Percentiles rank a stretch among this genome's conserved stretches.
These are phyloP conservation scores for Macropodus opercularis DNA, from an alignment of 2,797 vertebrate genomes.

Conservation along the genomic window DNA sequence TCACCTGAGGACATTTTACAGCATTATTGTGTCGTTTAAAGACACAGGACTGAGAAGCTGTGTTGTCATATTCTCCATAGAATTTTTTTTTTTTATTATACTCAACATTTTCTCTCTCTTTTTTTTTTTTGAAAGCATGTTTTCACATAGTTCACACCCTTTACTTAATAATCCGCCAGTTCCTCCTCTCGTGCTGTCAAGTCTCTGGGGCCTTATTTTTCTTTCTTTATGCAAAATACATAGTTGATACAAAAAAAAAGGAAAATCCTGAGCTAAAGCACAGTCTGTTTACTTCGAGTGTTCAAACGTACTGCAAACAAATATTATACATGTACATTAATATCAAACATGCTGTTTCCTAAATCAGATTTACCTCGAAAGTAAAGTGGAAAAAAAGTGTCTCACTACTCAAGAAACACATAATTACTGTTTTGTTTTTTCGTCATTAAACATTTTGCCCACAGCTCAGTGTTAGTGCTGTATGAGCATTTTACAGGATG, in stretches of 20 bases:
- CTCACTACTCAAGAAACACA: not conserved
- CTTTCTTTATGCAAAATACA: no score
- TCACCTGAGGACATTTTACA: slow-evolving; percentile 57
- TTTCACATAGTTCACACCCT: no score
- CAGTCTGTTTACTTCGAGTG: not conserved
- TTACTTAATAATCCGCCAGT: no score
- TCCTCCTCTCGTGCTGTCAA: no score
- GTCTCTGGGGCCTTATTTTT: no score
- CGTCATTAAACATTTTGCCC: not conserved
- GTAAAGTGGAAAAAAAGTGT: no score
- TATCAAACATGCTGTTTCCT: no score
- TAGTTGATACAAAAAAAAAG: not conserved
- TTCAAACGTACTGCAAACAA: not conserved
- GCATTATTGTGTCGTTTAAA: slow-evolving; percentile 63
- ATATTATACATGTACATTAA: no score
- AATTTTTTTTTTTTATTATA: not conserved
- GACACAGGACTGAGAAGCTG: slow-evolving; percentile 44
- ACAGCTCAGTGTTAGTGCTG: not conserved
- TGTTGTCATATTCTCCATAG: not conserved
- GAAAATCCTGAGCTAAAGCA: slow-evolving; percentile 41
- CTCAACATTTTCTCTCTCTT: not conserved
- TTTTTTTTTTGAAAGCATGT: no score
- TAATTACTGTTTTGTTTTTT: slow-evolving; percentile 9
- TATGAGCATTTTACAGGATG: not conserved
- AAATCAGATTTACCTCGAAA: no score